Evolutionary conservation across 2,797 vertebrate genomes (phyloP), one percentile per base, ranked within the genome.

Genomic region (Oryzias dopingdopingensis): DNA sequence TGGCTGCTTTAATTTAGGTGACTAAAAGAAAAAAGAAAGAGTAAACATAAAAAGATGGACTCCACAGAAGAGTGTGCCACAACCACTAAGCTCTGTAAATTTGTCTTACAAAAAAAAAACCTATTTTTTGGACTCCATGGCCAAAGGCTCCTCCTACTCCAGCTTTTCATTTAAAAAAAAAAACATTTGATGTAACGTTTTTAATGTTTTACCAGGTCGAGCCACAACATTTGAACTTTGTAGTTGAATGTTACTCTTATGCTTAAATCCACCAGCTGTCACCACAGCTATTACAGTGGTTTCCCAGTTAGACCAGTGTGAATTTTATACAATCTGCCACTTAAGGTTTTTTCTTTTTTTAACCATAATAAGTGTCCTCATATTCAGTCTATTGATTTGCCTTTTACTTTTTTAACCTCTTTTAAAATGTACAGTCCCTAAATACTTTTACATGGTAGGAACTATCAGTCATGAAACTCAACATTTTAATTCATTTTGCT

Each of bases 1-100:
- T 81, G 87, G 84, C 88, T 89, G 85, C 81, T 80, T 90, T 91
- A 82, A 89, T 91, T 91, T 89, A 82, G 80, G 79, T 83, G 88
- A 87, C 88, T 79, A 84, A 77, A 29, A 72, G 78, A 84, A 76
- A 74, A 70, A 81, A 76, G 78, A 82, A 60, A 51, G 65, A 76
- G 76, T 85, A 12, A 3, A 37, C 10, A 3, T 37, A 12, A 10
- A 12, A 37, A 37, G 10, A 37, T 37, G 32, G 32, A 37, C 32
- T 37, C 32, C 10, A 37, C 32, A 37, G 10, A 37, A 37, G 32
- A 12, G 32, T 37, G 32, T 37, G 10, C 32, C 32, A 37, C 32
- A 37, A 10, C 32, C 10, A 37, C 10, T 37, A 37, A 37, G 10
- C 32, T 37, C 10, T 37, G 32, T 37, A 13, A 37, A 37, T 37